A percentile compares a stretch with the other conserved stretches of the same genome.
phyloP scores from a whole-genome alignment of 2,797 vertebrate species.

The Falco peregrinus region DNA sequence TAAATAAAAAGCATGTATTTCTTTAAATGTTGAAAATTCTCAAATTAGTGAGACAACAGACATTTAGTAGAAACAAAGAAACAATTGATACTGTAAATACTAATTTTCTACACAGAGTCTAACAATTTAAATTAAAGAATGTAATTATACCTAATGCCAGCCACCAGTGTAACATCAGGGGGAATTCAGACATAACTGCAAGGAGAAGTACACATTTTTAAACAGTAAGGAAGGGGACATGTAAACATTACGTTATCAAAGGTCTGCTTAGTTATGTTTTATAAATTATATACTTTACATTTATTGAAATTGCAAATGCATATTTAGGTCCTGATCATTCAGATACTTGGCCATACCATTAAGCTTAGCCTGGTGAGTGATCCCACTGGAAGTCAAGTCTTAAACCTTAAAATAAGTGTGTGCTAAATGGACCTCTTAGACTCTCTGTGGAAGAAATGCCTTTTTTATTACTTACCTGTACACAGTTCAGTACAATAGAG shows the following conservation, averaged over 20 bases:
- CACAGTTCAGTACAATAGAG: background rate
- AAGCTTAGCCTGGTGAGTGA: background rate
- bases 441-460: background rate
- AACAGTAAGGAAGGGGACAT: background rate
- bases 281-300: background rate
- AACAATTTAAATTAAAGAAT: background rate
- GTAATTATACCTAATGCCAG: conserved; percentile 83
- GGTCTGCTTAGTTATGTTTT: background rate
- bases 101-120: background rate
- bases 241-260: background rate
- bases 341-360: background rate
- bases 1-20: background rate
- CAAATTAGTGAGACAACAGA: background rate
- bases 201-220: conserved; percentile 3
- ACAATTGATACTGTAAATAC: background rate
- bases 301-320: background rate
- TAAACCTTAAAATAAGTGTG: background rate
- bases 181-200: conserved; percentile 89
- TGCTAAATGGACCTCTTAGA: background rate
- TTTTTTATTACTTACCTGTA: background rate
- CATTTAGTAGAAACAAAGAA: background rate
- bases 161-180: conserved; percentile 88
- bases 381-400: background rate
- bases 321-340: background rate
- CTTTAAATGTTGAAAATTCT: background rate